These are phyloP conservation scores for Falco peregrinus DNA, from an alignment of 2,797 vertebrate species.

Conservation along the genomic window DNA sequence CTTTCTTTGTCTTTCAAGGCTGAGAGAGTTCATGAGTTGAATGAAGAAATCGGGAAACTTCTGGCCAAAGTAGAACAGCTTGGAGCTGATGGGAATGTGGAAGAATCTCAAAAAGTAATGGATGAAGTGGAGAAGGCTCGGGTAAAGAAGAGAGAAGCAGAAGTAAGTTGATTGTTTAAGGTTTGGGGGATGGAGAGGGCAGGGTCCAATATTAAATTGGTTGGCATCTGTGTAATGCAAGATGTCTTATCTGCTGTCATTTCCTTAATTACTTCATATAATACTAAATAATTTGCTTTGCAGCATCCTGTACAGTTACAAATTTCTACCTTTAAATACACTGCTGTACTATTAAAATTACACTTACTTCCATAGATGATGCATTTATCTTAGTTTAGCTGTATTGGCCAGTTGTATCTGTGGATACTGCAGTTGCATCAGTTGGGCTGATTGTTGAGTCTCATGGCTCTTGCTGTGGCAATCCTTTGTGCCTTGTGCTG, in stretches of 20 bases:
- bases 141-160: conserved; percentile 93
- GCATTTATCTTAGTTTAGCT: not conserved
- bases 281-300: not conserved
- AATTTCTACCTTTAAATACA: not conserved
- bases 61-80: conserved; percentile 95
- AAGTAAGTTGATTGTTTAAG: conserved; percentile 79
- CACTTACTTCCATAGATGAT: not conserved
- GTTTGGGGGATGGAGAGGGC: not conserved
- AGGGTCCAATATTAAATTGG: not conserved
- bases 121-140: conserved; percentile 97
- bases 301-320: not conserved
- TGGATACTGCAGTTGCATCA: not conserved
- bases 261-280: not conserved
- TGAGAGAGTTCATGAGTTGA: conserved; percentile 95
- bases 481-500: fast-evolving
- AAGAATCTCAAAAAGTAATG: conserved; percentile 95
- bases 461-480: not conserved
- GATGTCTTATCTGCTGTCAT: not conserved
- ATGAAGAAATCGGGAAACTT: conserved; percentile 98
- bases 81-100: conserved; percentile 95
- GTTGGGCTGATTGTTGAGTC: not conserved
- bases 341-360: not conserved
- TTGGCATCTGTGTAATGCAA: not conserved
- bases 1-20: conserved; percentile 79
- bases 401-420: not conserved